Conservation (phyloP, 2,888 invertebrate genomes). For the Platynereis dumerilii region DNA sequence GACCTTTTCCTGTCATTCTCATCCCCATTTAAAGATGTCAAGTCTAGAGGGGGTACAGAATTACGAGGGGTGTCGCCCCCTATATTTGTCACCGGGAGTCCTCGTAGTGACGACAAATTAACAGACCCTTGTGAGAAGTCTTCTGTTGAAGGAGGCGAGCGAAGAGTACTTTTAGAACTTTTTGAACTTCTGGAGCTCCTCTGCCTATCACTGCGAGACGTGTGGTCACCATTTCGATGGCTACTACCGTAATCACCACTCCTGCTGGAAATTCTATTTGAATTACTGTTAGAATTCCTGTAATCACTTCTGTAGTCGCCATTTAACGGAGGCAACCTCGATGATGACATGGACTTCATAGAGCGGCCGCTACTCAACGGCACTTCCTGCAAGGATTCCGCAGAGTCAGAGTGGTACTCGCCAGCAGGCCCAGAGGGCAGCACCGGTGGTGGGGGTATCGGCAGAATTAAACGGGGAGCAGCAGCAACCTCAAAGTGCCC, state of each 20-base stretch:
- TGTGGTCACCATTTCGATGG: not conserved
- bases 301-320: not conserved
- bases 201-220: too few species aligned
- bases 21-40: slow-evolving; percentile 32
- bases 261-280: not conserved
- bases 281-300: not conserved
- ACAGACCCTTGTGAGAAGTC: not conserved
- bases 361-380: slow-evolving; percentile 16
- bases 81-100: not conserved
- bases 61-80: not conserved
- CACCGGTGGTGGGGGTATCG: not conserved
- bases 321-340: not conserved
- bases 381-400: slow-evolving; percentile 46
- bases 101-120: not conserved
- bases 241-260: not conserved
- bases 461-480: slow-evolving; percentile 9
- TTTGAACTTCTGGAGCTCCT: not conserved
- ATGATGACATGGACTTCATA: not conserved
- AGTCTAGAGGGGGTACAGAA: slow-evolving; percentile 51
- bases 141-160: not conserved
- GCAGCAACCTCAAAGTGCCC: slow-evolving; percentile 8
- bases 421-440: slow-evolving; percentile 12
- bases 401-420: slow-evolving; percentile 48
- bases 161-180: not conserved
- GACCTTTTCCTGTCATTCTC: slow-evolving; percentile 8